Evolutionary conservation across 2,797 vertebrate genomes (phyloP).

Genomic region (Sternotherus odoratus): DNA sequence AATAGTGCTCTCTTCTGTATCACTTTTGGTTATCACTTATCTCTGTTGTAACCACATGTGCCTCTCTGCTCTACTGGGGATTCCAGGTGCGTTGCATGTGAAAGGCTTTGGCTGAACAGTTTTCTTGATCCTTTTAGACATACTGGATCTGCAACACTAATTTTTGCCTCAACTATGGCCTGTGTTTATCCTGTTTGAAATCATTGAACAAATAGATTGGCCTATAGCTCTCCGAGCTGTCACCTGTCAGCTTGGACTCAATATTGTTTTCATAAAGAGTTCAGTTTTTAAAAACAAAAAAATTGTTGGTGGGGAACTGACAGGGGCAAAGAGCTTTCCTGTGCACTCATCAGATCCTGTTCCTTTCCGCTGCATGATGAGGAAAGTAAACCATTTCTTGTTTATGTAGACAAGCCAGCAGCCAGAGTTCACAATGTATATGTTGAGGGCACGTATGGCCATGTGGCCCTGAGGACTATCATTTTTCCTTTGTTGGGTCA

Average conservation of each 20-base stretch:
- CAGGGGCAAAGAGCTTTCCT: slow-evolving; percentile 76
- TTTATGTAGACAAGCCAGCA: slow-evolving; percentile 35
- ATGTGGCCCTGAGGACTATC: background rate
- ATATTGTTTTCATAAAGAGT: background rate
- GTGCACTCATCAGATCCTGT: slow-evolving; percentile 58
- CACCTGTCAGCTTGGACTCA: background rate
- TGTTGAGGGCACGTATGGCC: background rate
- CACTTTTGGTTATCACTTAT: background rate
- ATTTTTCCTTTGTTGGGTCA: slow-evolving; percentile 60
- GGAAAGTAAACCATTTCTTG: slow-evolving; percentile 53
- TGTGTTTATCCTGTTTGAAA: background rate
- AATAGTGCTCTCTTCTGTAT: background rate
- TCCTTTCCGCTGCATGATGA: slow-evolving; percentile 18
- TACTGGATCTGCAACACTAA: background rate
- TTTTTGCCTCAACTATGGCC: background rate
- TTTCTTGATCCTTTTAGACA: background rate
- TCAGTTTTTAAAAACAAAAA: background rate
- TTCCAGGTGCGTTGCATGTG: background rate
- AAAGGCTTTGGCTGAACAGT: background rate
- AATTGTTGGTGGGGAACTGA: slow-evolving; percentile 54
- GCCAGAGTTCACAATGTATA: background rate
- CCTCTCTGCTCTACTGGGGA: background rate
- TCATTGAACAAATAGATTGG: background rate
- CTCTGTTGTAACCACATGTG: background rate
- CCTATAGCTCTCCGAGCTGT: background rate